phyloP scores from a whole-genome alignment of 2,113 vertebrate species.

The Paraplagusia blochii region DNA sequence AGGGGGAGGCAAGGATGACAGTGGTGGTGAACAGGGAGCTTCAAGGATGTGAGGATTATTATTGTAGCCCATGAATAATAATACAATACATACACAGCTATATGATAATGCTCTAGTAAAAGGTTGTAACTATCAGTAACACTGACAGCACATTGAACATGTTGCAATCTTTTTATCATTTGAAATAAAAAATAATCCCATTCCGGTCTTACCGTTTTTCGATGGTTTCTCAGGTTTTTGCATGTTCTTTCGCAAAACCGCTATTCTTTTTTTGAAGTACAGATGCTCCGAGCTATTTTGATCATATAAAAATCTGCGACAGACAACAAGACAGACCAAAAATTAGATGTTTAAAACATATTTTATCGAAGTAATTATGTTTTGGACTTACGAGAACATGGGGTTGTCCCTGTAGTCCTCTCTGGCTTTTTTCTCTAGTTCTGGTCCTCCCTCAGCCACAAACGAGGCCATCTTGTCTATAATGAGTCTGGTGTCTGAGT shows the following conservation, averaged over 20 bases:
- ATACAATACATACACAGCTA: constrained; percentile 2
- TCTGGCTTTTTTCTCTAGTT: constrained; percentile 89
- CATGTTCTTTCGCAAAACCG: constrained; percentile 79
- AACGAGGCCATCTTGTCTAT: constrained; percentile 94
- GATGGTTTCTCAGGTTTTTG: constrained; percentile 65
- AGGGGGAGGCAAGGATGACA: constrained; percentile 73
- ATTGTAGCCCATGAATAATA: constrained; percentile 29
- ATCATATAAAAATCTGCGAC: constrained; percentile 89
- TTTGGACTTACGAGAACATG: constrained; percentile 85
- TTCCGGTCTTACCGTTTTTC: constrained; percentile 79
- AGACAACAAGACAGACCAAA: neutral
- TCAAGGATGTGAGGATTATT: constrained; percentile 44
- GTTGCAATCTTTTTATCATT: too few species aligned
- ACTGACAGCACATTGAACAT: too few species aligned
- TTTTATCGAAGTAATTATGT: neutral
- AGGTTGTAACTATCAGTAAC: too few species aligned
- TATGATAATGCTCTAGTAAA: neutral
- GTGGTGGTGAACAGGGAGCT: constrained; percentile 60
- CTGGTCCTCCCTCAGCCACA: constrained; percentile 90
- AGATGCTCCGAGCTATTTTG: constrained; percentile 90
- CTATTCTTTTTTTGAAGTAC: constrained; percentile 94
- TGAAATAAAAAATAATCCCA: too few species aligned
- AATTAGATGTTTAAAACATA: neutral
- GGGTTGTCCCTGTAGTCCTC: constrained; percentile 95
- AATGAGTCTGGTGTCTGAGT: constrained; percentile 86